Base-by-base conservation (phyloP, 2,888 invertebrate genomes). In the Apantesis nais region DNA sequence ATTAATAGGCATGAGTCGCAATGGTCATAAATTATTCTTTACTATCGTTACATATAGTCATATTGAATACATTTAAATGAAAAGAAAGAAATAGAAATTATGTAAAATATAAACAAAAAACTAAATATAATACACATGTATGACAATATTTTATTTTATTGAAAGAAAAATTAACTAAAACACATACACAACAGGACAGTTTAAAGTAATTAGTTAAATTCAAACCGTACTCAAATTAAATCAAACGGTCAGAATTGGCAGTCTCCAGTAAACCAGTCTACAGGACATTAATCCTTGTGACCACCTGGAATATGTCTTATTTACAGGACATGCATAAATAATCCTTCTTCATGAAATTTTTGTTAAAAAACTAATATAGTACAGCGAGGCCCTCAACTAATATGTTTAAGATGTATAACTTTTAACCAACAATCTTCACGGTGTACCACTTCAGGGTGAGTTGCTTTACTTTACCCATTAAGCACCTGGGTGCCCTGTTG, bases 181-280 rank as follows among this genome's bases (percentile, higher is more conserved):
- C 16, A 14, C 29, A 2, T 16, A 16, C 29, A 29, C 58, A 29
- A 29, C 16, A 1, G 29, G 16, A 58, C 29, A 25, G 58, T 58
- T 58, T 58, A 58, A 58, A 58, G 29, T 58, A 58, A 58, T 58
- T 25, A 58, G 8, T 58, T 29, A 25, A 29, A 58, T 58, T 58
- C 29, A 58, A 25, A 58, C 8, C 29, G 14, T 58, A 58, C 16
- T 16, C 9, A 29, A 29, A 11, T 7, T n/a, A n/a, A n/a, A 52
- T 25, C 25, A 29, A 58, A 7, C 2, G 25, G 16, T 25, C 16
- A 58, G 16, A 16, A 29, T 4, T 16, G 29, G 25, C 55, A 29
- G 29, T 29, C 29, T 55, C 12, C 25, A 12, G 25, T 9, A 25
- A 14, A 25, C 25, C 5, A 58, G 58, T 29, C 14, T 12, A 29